Evolutionary conservation across 1,140 invertebrate genomes (phyloP).

Genomic region (Philotrypesis tridentata): DNA sequence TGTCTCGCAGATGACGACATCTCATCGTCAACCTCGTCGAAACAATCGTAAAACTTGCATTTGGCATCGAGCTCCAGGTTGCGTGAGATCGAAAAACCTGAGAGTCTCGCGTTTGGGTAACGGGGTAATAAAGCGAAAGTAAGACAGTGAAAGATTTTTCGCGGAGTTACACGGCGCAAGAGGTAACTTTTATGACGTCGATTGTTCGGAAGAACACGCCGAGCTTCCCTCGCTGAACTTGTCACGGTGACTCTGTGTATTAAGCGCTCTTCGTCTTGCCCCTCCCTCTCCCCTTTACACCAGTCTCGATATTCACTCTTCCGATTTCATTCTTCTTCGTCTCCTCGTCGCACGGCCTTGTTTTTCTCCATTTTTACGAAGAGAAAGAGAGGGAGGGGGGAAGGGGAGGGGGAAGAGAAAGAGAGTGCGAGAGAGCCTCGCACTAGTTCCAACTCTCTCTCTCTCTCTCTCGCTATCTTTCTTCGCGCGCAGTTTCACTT

Average conservation of each 20-base stretch:
- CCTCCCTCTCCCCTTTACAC: not conserved
- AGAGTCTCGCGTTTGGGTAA: no score
- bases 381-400: no score
- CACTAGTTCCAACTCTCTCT: not conserved
- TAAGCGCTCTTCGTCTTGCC: constrained; percentile 17
- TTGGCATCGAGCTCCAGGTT: no score
- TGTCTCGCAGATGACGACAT: no score
- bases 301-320: constrained; percentile 16
- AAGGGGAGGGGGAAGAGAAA: no score
- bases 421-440: not conserved
- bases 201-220: constrained; percentile 35
- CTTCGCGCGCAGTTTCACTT: not conserved
- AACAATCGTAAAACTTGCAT: no score
- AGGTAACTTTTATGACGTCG: constrained; percentile 44
- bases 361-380: constrained; percentile 1
- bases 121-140: no score
- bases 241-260: constrained; percentile 43
- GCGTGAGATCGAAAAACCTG: no score
- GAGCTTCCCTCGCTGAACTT: constrained; percentile 34
- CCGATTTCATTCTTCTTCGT: constrained; percentile 39
- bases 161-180: not conserved
- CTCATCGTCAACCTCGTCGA: no score
- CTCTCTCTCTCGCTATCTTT: not conserved
- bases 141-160: no score
- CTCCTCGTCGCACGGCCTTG: not conserved